Conservation (phyloP, 2,888 invertebrate species). For the Lasioglossum zephyrum region DNA sequence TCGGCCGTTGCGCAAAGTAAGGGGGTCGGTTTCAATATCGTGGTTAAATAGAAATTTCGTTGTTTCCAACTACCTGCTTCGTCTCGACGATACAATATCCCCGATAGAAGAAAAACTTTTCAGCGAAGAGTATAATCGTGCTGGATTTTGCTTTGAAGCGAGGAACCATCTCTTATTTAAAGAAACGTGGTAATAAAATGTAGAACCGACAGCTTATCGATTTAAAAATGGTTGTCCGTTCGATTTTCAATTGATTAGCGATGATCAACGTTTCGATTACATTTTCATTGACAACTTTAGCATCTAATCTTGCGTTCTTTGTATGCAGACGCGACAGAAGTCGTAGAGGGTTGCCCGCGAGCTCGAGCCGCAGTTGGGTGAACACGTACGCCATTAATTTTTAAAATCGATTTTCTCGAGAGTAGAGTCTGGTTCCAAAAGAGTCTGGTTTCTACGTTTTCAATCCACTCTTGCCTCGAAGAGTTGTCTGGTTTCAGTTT, state of each 20-base stretch:
- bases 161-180: neutral
- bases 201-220: neutral
- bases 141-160: slow-evolving; percentile 24
- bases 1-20: slow-evolving; percentile 43
- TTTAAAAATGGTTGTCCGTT: neutral
- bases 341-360: neutral
- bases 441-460: slow-evolving; percentile 14
- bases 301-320: slow-evolving; percentile 9
- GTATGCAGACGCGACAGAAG: slow-evolving; percentile 9
- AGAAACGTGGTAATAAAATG: neutral
- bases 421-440: neutral
- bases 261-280: neutral
- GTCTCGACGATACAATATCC: slow-evolving; percentile 14
- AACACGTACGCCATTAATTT: slow-evolving; percentile 23
- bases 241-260: neutral
- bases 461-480: neutral
- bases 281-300: neutral
- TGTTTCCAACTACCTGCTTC: slow-evolving; percentile 36
- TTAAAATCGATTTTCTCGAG: slow-evolving; percentile 26
- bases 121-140: neutral
- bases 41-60: slow-evolving; percentile 55
- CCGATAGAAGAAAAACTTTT: slow-evolving; percentile 21
- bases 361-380: neutral
- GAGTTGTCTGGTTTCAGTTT: neutral
- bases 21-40: slow-evolving; percentile 51